Conservation (phyloP, 2,113 vertebrate species). For the Maccullochella peelii region DNA sequence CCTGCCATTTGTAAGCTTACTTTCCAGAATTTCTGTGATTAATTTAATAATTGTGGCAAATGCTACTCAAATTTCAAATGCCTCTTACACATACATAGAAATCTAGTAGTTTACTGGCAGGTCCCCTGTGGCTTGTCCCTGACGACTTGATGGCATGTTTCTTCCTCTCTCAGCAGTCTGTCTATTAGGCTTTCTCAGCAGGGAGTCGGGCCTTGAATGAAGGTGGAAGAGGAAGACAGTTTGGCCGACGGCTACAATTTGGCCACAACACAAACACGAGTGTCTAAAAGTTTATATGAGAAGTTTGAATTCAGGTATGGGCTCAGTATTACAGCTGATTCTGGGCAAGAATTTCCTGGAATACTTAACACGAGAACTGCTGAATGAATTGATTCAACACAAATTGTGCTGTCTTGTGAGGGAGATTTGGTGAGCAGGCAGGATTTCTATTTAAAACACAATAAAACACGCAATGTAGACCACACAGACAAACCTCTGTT, state of each 20-base stretch:
- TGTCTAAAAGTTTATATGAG: slow-evolving; percentile 29
- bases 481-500: slow-evolving; percentile 11
- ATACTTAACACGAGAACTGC: background rate
- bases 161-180: slow-evolving; percentile 72
- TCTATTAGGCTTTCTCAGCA: slow-evolving; percentile 64
- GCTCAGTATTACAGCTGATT: background rate
- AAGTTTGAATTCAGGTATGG: slow-evolving; percentile 4
- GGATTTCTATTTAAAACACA: background rate
- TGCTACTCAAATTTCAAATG: background rate
- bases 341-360: background rate
- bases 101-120: slow-evolving; percentile 35
- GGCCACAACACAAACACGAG: slow-evolving; percentile 62
- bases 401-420: background rate
- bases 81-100: slow-evolving; percentile 6
- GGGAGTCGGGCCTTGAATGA: slow-evolving; percentile 63
- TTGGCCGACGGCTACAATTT: slow-evolving; percentile 80
- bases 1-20: background rate
- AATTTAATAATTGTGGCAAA: background rate
- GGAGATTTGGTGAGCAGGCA: background rate
- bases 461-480: background rate
- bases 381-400: background rate
- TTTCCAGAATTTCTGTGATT: background rate
- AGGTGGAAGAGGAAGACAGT: slow-evolving; percentile 73
- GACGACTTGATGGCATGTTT: slow-evolving; percentile 71
- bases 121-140: slow-evolving; percentile 64